Base-by-base conservation (phyloP, 2,113 vertebrate species). In the Anoplopoma fimbria region DNA sequence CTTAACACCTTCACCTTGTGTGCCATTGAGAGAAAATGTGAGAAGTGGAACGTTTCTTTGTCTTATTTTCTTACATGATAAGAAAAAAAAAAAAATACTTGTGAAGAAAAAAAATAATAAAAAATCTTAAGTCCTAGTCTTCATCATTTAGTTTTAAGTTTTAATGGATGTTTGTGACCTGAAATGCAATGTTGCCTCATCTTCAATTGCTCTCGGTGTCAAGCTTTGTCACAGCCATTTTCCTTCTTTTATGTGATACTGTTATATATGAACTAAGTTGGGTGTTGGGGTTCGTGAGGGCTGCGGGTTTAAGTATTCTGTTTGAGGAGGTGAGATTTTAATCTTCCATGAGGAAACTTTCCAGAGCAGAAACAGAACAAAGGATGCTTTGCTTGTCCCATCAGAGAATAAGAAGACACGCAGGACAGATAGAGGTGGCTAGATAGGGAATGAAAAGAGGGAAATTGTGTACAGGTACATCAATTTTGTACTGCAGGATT, bases 31-130 rank as follows among this genome's bases (percentile, higher is more conserved):
- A 88, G 89, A 81, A 90, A 91, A 92, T 90, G 91, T 90, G 91
- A 93, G 81, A 91, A 91, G 88, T 93, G 83, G 81, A 94, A 90
- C 76, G 77, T 95, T 91, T 92, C 82, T 91, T 93, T 93, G 94
- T 95, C 93, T 94, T 94, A 93, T 95, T 95, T 96, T 96, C 94
- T 94, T 95, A 95, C 86, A 91, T 93, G 84, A 93, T 93, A 78
- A 58, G 55, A 29, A 58, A 92, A 91, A 79, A 69, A 87, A 95
- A 95, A 95, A 95, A 95, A 95, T 88, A 73, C 83, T 71, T 92
- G 90, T 91, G 83, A 77, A 69, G 33, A 90, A 89, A 84, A 88
- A 82, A 74, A 58, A 85, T 77, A 81, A 40, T 63, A 74, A 58
- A 85, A 79, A 81, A 40, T 63, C 7, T n/a, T n/a, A 19, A 36